Base-by-base conservation (phyloP, 1,140 invertebrate genomes). In the Brachystomella parvula region DNA sequence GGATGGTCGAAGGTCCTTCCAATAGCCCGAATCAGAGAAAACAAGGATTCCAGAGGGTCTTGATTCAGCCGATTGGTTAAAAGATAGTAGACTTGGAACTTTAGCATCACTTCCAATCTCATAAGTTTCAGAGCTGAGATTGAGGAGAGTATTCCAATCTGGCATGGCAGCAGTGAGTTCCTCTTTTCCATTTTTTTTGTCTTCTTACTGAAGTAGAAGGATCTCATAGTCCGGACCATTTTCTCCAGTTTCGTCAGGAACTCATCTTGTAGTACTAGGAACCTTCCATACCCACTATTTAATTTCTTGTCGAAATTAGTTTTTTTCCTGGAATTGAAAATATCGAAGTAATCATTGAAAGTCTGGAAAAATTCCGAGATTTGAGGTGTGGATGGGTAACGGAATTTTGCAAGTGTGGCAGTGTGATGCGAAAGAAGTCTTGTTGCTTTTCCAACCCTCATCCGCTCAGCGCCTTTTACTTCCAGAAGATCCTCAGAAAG, bases 241-340 rank as follows among this genome's bases (percentile, higher is more conserved):
- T 56, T 6, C 26, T 17, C 12, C 12, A 56, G 6, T 9, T 56
- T 56, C 9, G 12, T 24, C 26, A 56, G 21, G 9, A 24, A 12
- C 6, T 6, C 6, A 9, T n/a, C 12, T 56, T 56, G 49, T 9
- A 12, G 6, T 9, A n/a, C 6, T 9, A n/a, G 6, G 12, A 9
- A 9, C 6, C 12, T n/a, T 56, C 49, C 49, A 56, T n/a, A 56
- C 12, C 9, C 49, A 56, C 49, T 17, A n/a, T 56, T 56, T 56
- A 56, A 56, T 9, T 32, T 30, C 6, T 31, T 58, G 17, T 35
- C 39, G 15, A 19, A 15, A 58, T 47, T 30, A 47, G 21, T 30
- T 30, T 3, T 17, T n/a, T 59, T 39, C 44, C 56, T 21, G 3
- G 62, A 39, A 66, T 49, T 57, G 2, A 66, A 47, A 29, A 65